These are phyloP conservation scores for Drosophila meridiana DNA, from an alignment of 2,888 invertebrate genomes.

Conservation along the genomic window DNA sequence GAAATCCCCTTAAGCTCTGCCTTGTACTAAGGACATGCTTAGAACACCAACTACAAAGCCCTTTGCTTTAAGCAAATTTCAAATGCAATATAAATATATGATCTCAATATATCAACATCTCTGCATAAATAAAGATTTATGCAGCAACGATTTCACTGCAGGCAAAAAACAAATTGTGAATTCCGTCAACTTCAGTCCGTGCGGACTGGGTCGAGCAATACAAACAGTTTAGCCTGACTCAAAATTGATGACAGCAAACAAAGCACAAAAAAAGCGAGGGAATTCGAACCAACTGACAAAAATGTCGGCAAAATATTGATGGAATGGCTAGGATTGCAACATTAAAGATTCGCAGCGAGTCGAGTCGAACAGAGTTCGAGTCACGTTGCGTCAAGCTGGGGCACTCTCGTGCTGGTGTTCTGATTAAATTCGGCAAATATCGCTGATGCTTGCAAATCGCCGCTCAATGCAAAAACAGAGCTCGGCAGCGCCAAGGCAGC, in stretches of 20 bases:
- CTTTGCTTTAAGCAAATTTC: background rate
- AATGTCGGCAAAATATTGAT: conserved; percentile 33
- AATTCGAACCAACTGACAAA: conserved; percentile 10
- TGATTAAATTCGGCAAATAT: conserved; percentile 79
- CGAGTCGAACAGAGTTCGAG: conserved; percentile 1
- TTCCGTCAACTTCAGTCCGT: background rate
- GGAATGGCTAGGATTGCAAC: conserved; percentile 15
- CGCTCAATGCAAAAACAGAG: conserved; percentile 59
- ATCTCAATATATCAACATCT: background rate
- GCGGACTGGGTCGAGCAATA: background rate
- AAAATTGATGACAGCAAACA: conserved; percentile 7
- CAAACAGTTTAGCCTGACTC: conserved; percentile 18
- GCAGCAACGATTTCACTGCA: background rate
- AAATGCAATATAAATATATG: background rate
- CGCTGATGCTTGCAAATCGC: conserved; percentile 78
- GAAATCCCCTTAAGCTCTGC: no score
- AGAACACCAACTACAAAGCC: no score
- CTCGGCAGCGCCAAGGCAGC: conserved; percentile 28
- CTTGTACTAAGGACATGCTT: no score
- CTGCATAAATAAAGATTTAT: background rate
- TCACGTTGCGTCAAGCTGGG: conserved; percentile 21
- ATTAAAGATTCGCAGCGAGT: conserved; percentile 26
- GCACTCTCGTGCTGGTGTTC: conserved; percentile 59
- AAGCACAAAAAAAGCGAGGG: background rate
- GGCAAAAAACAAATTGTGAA: background rate